Conservation (phyloP, 2,113 vertebrate genomes). For the Elgaria multicarinata region DNA sequence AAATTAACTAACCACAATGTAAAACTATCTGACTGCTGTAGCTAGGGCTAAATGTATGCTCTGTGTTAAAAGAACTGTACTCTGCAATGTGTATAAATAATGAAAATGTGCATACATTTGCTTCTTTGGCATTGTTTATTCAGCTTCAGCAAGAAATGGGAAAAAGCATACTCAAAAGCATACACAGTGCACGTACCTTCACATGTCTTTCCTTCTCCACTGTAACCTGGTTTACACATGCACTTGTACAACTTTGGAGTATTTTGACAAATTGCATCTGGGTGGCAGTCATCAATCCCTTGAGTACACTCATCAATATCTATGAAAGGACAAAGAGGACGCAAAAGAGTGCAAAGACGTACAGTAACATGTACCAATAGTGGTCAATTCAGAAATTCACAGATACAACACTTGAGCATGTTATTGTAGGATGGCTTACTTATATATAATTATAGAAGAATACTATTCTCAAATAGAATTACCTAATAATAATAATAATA, state of each 20-base stretch:
- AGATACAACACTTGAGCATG: neutral
- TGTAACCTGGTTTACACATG: slow-evolving; percentile 91
- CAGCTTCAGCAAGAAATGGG: neutral
- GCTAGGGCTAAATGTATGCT: neutral
- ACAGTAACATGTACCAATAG: accelerated
- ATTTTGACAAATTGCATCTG: slow-evolving; percentile 94
- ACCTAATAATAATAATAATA: neutral
- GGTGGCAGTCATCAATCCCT: slow-evolving; percentile 92
- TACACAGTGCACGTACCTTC: slow-evolving; percentile 78
- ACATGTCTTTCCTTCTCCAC: slow-evolving; percentile 89
- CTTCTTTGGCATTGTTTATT: neutral
- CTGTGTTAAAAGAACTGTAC: neutral
- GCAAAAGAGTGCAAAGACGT: neutral
- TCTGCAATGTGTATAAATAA: neutral
- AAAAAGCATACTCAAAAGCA: neutral
- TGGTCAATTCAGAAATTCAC: neutral
- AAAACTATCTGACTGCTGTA: neutral
- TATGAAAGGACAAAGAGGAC: slow-evolving; percentile 68
- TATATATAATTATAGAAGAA: neutral
- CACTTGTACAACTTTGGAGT: slow-evolving; percentile 92
- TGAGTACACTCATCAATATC: slow-evolving; percentile 92
- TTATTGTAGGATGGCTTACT: neutral
- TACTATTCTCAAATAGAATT: neutral
- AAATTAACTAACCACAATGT: neutral
- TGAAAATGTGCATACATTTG: neutral